phyloP scores from a whole-genome alignment of 2,113 vertebrate species.

The Glaucomys volans region DNA sequence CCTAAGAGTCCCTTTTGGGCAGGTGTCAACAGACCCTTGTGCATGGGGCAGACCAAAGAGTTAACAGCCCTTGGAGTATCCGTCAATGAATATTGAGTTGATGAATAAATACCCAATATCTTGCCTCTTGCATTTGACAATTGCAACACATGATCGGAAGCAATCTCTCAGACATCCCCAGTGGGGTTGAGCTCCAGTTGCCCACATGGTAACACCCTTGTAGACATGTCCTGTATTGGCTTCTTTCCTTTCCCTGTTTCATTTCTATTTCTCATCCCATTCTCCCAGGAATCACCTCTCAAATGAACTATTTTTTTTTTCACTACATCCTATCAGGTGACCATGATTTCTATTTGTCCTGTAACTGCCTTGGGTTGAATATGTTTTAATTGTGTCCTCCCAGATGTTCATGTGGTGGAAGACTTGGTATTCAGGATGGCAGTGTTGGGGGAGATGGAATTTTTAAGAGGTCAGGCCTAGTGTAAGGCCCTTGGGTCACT shows the following conservation, averaged over 20 bases:
- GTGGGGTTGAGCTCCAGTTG: not conserved
- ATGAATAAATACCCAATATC: not conserved
- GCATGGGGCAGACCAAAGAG: not conserved
- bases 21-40: not conserved
- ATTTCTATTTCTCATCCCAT: not conserved
- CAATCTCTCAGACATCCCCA: not conserved
- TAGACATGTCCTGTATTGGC: not conserved
- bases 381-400: not conserved
- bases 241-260: not conserved
- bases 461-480: not conserved
- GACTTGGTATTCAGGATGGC: not conserved
- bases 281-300: not conserved
- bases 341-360: not conserved
- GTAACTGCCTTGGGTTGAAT: not conserved
- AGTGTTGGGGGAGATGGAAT: not conserved
- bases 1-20: not conserved
- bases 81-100: not conserved
- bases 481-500: not conserved
- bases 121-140: not conserved
- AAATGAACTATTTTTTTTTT: not conserved
- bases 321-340: not conserved
- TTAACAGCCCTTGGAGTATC: not conserved
- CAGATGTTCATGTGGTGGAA: not conserved
- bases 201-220: not conserved
- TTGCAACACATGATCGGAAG: not conserved